These are phyloP conservation scores for Pseudomyrmex cubaensis DNA, from an alignment of 1,140 invertebrate genomes.

Conservation along the genomic window DNA sequence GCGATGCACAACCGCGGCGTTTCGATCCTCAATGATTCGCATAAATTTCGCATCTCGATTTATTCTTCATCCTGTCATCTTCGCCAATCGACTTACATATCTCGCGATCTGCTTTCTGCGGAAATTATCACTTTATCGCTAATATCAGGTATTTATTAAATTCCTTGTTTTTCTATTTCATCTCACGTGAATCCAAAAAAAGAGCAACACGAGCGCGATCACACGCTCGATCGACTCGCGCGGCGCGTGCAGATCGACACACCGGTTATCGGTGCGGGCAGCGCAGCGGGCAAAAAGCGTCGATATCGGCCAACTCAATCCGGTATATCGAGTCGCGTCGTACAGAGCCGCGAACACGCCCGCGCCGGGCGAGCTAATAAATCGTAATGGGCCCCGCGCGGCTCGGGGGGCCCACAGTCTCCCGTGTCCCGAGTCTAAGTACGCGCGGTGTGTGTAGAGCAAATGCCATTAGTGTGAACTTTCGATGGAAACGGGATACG, in stretches of 20 bases:
- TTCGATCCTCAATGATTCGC: slow-evolving; percentile 20
- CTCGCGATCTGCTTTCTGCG: too few relatives aligned
- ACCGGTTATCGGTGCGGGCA: not conserved
- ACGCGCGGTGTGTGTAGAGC: slow-evolving; percentile 63
- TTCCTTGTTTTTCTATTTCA: not conserved
- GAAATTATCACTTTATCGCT: not conserved
- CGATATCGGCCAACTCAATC: slow-evolving; percentile 56
- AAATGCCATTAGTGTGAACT: slow-evolving; percentile 83
- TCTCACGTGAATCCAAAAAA: not conserved
- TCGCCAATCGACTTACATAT: not conserved
- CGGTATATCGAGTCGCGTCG: slow-evolving; percentile 67
- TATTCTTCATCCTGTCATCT: not conserved
- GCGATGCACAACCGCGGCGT: not conserved
- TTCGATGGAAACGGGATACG: slow-evolving; percentile 77
- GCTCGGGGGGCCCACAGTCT: not conserved
- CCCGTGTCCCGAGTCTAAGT: slow-evolving; percentile 5
- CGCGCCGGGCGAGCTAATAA: slow-evolving; percentile 77
- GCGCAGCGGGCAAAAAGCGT: slow-evolving; percentile 11
- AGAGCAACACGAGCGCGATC: slow-evolving; percentile 3
- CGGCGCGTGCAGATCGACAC: slow-evolving; percentile 20
- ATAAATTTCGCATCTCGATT: slow-evolving; percentile 40
- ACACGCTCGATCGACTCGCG: slow-evolving; percentile 9
- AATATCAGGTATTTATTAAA: not conserved
- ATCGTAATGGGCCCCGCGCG: slow-evolving; percentile 73
- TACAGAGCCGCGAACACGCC: slow-evolving; percentile 75